Base-by-base conservation (phyloP, 2,888 invertebrate species). In the Candidula unifasciata region DNA sequence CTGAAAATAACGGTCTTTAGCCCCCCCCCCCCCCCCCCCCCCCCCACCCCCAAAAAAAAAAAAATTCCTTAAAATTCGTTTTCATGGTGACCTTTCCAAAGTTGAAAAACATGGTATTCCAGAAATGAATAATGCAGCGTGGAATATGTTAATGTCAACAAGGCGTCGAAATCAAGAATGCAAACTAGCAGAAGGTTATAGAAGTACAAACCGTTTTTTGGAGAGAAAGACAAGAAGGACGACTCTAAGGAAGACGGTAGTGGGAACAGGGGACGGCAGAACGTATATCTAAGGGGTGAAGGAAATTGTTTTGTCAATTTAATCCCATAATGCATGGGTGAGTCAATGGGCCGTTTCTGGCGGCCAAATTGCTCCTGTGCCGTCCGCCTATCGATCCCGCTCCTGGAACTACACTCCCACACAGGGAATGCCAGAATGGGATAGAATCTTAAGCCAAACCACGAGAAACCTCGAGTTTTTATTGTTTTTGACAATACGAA, bases 231-330 rank as follows among this genome's bases (percentile, higher is more conserved):
- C 10, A 27, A 60, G 60, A 37, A 74, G 60, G n/a, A 52, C 54
- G 54, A 30, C 10, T 21, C 21, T 24, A 37, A 18, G 37, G 37
- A 73, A 21, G 73, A 73, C 24, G 13, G 78, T 52, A n/a, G 64
- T 24, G 44, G 37, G 64, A 27, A 27, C 21, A 66, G 76, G 44
- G n/a, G 5, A 33, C 13, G 57, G 24, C 13, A 35, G 60, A 64
- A 64, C 24, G 13, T 69, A 52, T 33, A 52, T 69, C 52, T 30
- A 54, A 64, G 76, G 52, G 64, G 83, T 71, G 78, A 83, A 83
- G 83, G 83, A 83, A 83, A 83, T 83, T 83, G 83, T 83, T 78
- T 83, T 83, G 83, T 83, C 83, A 83, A 77, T 83, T 78, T 83
- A 83, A 83, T 83, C 83, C 37, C 78, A 78, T 83, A 83, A 83